Conservation (phyloP, 2,888 invertebrate species). For the Choristoneura rosaceana region DNA sequence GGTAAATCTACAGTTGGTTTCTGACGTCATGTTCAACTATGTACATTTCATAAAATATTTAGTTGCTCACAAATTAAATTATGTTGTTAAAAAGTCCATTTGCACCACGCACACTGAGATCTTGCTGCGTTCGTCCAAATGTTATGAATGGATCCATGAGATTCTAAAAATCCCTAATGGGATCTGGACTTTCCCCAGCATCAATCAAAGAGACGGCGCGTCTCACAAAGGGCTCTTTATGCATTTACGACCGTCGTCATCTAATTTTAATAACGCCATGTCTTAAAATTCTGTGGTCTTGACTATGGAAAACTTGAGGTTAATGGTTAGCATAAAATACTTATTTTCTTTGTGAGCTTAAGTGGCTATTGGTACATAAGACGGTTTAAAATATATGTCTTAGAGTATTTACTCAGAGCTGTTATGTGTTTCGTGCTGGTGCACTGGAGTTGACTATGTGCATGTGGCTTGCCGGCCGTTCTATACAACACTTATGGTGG, state of each 20-base stretch:
- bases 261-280: slow-evolving; percentile 16
- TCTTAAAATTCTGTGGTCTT: background rate
- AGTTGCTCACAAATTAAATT: background rate
- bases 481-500: background rate
- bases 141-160: background rate
- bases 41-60: background rate
- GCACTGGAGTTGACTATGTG: background rate
- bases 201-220: slow-evolving; percentile 16
- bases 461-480: background rate
- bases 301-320: slow-evolving; percentile 5
- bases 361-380: background rate
- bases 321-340: slow-evolving; percentile 8
- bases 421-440: background rate
- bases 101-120: background rate
- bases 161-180: background rate
- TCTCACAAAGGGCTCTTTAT: slow-evolving; percentile 22
- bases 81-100: background rate
- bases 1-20: slow-evolving; percentile 7
- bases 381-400: too few species aligned
- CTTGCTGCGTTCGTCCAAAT: background rate
- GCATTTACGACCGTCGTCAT: slow-evolving; percentile 15
- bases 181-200: slow-evolving; percentile 7
- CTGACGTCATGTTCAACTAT: background rate
- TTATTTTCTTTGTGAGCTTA: background rate
- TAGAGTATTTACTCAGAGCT: too few species aligned